Evolutionary conservation across 2,797 vertebrate genomes (phyloP).

Genomic region (Anomalospiza imberbis): DNA sequence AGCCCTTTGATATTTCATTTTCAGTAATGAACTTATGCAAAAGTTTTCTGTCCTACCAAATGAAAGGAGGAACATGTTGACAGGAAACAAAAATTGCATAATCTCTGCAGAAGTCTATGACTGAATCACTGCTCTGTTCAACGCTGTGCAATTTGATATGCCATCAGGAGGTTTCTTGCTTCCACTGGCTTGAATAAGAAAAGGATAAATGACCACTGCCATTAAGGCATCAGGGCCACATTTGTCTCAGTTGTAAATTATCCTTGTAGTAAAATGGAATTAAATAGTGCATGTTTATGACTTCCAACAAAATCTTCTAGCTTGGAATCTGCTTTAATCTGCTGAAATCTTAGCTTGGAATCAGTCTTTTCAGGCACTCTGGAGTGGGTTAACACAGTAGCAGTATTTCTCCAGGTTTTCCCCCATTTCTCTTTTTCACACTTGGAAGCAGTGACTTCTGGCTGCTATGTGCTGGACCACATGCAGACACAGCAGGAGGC

Average conservation of each 20-base stretch:
- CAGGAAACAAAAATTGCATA: neutral
- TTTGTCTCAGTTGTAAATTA: neutral
- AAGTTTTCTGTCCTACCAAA: neutral
- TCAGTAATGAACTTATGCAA: neutral
- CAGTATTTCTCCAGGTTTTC: neutral
- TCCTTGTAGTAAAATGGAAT: neutral
- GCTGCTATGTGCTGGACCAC: constrained; percentile 14
- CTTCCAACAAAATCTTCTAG: neutral
- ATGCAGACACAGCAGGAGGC: constrained; percentile 29
- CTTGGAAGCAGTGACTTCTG: constrained; percentile 26
- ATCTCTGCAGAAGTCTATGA: neutral
- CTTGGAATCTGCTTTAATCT: neutral
- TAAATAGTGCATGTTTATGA: neutral
- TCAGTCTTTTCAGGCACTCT: neutral
- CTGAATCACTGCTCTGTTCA: neutral
- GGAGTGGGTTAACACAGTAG: neutral
- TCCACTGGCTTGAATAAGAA: neutral
- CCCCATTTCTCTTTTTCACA: neutral
- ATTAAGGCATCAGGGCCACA: neutral
- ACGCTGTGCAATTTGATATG: neutral
- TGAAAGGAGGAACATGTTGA: neutral
- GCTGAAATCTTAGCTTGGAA: neutral
- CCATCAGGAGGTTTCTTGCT: neutral
- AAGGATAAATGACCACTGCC: neutral
- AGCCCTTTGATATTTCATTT: neutral